phyloP scores from a whole-genome alignment of 1,140 invertebrate species.

The Harlomillsia oculata region DNA sequence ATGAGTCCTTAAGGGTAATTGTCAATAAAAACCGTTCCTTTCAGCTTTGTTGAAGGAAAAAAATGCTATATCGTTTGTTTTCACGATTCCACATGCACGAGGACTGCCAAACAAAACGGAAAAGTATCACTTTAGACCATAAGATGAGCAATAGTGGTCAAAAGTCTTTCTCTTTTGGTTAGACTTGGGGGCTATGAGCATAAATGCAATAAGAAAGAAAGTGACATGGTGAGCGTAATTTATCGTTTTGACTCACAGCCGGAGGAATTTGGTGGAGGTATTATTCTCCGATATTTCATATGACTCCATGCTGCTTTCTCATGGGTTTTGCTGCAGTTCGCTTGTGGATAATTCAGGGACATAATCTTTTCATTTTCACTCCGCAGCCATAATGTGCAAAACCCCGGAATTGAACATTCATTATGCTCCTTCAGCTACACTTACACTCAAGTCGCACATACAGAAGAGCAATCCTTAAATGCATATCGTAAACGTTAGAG shows the following conservation, averaged over 20 bases:
- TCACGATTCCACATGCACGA: too few species aligned
- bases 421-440: neutral
- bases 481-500: too few species aligned
- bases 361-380: constrained; percentile 22
- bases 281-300: constrained; percentile 34
- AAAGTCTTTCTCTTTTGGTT: neutral
- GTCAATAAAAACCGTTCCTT: too few species aligned
- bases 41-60: too few species aligned
- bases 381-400: neutral
- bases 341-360: constrained; percentile 7
- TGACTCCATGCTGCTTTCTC: constrained; percentile 23
- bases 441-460: too few species aligned
- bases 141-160: too few species aligned
- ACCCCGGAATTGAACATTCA: neutral
- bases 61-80: too few species aligned
- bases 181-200: neutral
- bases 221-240: constrained; percentile 22
- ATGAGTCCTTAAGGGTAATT: too few species aligned
- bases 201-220: constrained; percentile 18
- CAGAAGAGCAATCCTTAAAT: too few species aligned
- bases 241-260: constrained; percentile 17
- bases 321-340: neutral
- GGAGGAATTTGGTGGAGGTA: constrained; percentile 33
- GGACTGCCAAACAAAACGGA: too few species aligned
- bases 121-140: too few species aligned